Percentiles rank a stretch among this genome's conserved stretches.
phyloP scores from a whole-genome alignment of 1,140 invertebrate genomes.

The Popillia japonica region DNA sequence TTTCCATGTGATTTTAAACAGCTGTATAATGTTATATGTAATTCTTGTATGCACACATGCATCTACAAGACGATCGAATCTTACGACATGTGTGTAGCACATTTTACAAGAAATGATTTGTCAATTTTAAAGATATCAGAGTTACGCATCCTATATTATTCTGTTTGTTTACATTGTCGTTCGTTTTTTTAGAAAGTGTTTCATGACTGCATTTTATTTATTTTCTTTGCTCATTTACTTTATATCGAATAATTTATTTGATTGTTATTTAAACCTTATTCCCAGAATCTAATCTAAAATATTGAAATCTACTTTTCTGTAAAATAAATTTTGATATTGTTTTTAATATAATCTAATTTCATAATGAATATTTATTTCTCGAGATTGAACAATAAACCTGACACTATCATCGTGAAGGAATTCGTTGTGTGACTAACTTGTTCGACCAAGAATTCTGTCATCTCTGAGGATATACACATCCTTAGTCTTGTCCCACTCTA shows the following conservation, averaged over 20 bases:
- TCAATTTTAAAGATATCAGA: neutral
- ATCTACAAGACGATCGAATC: neutral
- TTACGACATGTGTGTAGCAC: neutral
- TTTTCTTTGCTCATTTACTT: too few species aligned
- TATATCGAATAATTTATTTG: too few species aligned
- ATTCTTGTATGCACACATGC: neutral
- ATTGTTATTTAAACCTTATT: too few species aligned
- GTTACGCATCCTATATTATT: neutral
- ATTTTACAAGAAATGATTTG: neutral
- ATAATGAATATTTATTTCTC: too few species aligned
- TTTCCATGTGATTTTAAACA: slow-evolving; percentile 26
- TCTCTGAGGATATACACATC: neutral
- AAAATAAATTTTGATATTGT: too few species aligned
- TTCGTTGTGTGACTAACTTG: neutral
- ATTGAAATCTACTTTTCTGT: too few species aligned
- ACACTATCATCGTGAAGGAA: neutral
- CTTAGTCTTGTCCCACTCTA: neutral
- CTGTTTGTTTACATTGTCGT: slow-evolving; percentile 8
- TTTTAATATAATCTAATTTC: too few species aligned
- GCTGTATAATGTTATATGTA: neutral
- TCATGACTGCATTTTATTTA: too few species aligned
- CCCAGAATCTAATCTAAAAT: too few species aligned
- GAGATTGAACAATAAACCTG: neutral
- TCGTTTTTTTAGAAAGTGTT: too few species aligned
- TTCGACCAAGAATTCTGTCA: neutral